Conservation (phyloP, 2,888 invertebrate genomes). For the Drosophila monieri region DNA sequence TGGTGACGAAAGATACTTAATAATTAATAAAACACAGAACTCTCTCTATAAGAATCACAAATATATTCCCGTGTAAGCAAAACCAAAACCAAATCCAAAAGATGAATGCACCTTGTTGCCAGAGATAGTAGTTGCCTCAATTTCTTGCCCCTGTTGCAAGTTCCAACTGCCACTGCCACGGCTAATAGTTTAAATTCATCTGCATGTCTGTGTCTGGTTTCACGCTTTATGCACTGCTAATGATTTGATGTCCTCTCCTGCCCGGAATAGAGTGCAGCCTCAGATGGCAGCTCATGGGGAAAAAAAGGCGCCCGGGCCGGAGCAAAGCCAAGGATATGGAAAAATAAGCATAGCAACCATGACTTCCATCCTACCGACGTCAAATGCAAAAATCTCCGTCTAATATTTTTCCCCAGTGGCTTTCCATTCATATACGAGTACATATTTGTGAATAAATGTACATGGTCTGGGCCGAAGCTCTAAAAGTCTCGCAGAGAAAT, state of each 20-base stretch:
- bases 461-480: not conserved
- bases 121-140: conserved; percentile 5
- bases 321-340: conserved; percentile 5
- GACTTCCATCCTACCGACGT: conserved; percentile 26
- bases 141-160: conserved; percentile 12
- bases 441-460: conserved; percentile 1
- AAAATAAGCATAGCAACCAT: not conserved
- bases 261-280: conserved; percentile 1
- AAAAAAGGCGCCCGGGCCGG: conserved; percentile 8
- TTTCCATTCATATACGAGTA: conserved; percentile 37
- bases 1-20: not conserved
- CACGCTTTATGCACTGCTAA: conserved; percentile 79
- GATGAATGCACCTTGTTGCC: conserved; percentile 43
- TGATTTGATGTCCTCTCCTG: conserved; percentile 73
- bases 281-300: conserved; percentile 1
- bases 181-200: conserved; percentile 75
- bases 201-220: conserved; percentile 64
- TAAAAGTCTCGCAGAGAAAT: conserved; percentile 11
- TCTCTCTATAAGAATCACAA: not conserved
- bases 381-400: conserved; percentile 39
- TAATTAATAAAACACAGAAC: too few species aligned
- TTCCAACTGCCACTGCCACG: conserved; percentile 16
- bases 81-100: conserved; percentile 34
- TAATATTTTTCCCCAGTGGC: too few species aligned
- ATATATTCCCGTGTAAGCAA: conserved; percentile 15